Evolutionary conservation across 2,888 invertebrate species (phyloP).

Genomic region (Timandra comae): DNA sequence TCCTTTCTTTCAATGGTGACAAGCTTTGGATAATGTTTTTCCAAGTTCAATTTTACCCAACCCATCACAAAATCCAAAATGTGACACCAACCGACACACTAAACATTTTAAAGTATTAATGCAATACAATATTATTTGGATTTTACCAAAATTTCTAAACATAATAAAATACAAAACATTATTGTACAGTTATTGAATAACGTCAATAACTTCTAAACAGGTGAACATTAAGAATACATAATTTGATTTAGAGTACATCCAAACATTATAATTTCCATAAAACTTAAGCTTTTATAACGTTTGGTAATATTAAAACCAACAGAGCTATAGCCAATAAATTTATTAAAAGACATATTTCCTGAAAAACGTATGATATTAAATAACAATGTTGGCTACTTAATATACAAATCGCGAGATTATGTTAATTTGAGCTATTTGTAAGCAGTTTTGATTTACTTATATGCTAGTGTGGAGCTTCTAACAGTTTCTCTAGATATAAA

Average conservation of each 20-base stretch:
- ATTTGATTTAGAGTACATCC: slow-evolving; percentile 22
- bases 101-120: no score
- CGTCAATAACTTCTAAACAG: slow-evolving; percentile 5
- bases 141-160: no score
- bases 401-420: slow-evolving; percentile 73
- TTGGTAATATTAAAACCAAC: slow-evolving; percentile 31
- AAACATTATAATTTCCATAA: slow-evolving; percentile 28
- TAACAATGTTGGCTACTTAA: slow-evolving; percentile 60
- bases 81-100: no score
- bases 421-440: slow-evolving; percentile 64
- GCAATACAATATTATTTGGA: no score
- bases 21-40: no score
- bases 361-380: slow-evolving; percentile 50
- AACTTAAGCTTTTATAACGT: slow-evolving; percentile 31
- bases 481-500: slow-evolving; percentile 56
- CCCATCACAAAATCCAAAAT: no score
- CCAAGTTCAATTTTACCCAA: no score
- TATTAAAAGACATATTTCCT: slow-evolving; percentile 41
- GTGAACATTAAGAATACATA: slow-evolving; percentile 9
- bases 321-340: slow-evolving; percentile 24
- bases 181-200: slow-evolving; percentile 3
- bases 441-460: slow-evolving; percentile 68
- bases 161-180: no score
- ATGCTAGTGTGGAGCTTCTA: slow-evolving; percentile 47
- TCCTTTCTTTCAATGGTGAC: no score